phyloP scores from a whole-genome alignment of 2,113 vertebrate genomes.

The Heterotis niloticus region DNA sequence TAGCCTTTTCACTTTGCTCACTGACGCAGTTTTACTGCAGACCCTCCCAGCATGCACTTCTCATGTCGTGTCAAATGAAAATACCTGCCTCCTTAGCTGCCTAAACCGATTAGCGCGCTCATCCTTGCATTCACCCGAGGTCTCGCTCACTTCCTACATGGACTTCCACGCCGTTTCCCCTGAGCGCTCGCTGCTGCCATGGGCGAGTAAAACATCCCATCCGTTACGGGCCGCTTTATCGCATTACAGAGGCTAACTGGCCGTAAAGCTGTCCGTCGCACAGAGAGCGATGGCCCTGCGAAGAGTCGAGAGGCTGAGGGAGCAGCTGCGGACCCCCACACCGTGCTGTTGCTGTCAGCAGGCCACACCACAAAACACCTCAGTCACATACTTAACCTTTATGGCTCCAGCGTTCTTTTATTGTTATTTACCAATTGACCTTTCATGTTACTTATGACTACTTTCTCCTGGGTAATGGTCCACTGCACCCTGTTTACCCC shows the following conservation, averaged over 20 bases:
- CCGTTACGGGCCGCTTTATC: slow-evolving; percentile 68
- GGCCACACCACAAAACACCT: slow-evolving; percentile 45
- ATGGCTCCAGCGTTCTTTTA: slow-evolving; percentile 57
- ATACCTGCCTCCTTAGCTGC: no score
- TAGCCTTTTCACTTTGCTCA: neutral
- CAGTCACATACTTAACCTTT: slow-evolving; percentile 72
- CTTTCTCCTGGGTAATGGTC: slow-evolving; percentile 66
- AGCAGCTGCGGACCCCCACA: slow-evolving; percentile 51
- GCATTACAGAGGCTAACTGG: slow-evolving; percentile 64
- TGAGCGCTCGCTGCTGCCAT: slow-evolving; percentile 66
- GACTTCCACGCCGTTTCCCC: slow-evolving; percentile 17
- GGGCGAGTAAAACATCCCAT: slow-evolving; percentile 70
- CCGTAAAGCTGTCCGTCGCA: slow-evolving; percentile 69
- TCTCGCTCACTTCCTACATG: neutral
- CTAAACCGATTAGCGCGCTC: no score
- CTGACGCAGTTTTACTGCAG: neutral
- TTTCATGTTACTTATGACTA: slow-evolving; percentile 61
- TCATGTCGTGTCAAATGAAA: no score
- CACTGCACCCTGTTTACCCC: slow-evolving; percentile 64
- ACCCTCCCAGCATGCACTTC: no score
- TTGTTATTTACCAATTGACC: slow-evolving; percentile 69
- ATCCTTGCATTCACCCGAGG: neutral
- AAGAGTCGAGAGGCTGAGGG: slow-evolving; percentile 55
- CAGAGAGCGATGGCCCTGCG: slow-evolving; percentile 62
- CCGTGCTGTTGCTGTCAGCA: slow-evolving; percentile 53